Percentiles rank a stretch among this genome's conserved stretches.
Conservation (phyloP, 2,888 invertebrate genomes). For the Apocheima hispidaria region DNA sequence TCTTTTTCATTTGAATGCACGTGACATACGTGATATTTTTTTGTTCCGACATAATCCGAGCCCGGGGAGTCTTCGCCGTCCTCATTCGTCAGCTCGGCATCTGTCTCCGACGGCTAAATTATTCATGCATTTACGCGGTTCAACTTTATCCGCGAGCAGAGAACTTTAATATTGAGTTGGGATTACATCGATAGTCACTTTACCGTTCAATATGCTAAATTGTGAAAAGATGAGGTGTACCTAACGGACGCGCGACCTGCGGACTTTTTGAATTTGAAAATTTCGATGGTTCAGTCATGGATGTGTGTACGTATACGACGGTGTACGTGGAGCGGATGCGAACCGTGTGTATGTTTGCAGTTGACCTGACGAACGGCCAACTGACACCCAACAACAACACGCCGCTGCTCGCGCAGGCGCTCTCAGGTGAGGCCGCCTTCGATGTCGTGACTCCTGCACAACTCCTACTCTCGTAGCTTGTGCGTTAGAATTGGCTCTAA, state of each 20-base stretch:
- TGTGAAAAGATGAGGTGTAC: conserved; percentile 65
- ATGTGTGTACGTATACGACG: conserved; percentile 67
- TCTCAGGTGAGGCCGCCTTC: conserved; percentile 92
- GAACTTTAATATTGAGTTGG: conserved; percentile 76
- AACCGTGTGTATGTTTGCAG: conserved; percentile 91
- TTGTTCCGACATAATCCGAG: conserved; percentile 81
- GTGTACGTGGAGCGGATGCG: conserved; percentile 84
- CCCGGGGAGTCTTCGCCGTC: conserved; percentile 70
- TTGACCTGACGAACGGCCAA: conserved; percentile 98
- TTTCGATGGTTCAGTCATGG: conserved; percentile 83
- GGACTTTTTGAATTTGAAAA: conserved; percentile 56
- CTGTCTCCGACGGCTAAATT: conserved; percentile 80
- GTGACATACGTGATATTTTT: conserved; percentile 85
- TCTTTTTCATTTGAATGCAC: conserved; percentile 86
- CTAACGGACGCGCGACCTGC: conserved; percentile 45
- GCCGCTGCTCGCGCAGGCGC: conserved; percentile 97
- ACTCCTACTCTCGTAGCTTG: conserved; percentile 30
- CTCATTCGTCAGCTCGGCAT: conserved; percentile 79
- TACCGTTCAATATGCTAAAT: conserved; percentile 74
- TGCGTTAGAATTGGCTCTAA: conserved; percentile 22
- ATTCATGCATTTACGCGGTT: conserved; percentile 83
- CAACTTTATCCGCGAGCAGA: conserved; percentile 69
- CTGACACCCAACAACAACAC: conserved; percentile 98
- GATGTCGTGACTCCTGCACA: conserved; percentile 53
- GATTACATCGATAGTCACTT: conserved; percentile 78